phyloP scores from a whole-genome alignment of 1,140 invertebrate species.

The Cryptotermes secundus region DNA sequence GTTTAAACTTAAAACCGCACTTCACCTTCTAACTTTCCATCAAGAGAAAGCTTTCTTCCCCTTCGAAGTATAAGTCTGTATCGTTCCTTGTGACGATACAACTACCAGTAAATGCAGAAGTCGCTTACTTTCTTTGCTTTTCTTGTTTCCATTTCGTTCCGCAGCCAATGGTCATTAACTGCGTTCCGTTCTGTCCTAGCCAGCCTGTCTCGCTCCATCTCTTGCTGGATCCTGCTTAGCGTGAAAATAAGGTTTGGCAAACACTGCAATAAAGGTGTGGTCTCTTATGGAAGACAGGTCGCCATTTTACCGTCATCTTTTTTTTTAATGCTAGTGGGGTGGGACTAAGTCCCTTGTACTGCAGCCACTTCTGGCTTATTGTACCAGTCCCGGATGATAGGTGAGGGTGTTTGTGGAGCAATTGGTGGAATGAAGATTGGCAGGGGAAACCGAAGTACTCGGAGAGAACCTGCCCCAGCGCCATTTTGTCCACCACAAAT shows the following conservation, averaged over 20 bases:
- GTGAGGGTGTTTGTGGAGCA: too few relatives aligned
- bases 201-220: neutral
- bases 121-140: neutral
- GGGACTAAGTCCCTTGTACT: too few relatives aligned
- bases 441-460: too few relatives aligned
- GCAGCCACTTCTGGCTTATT: too few relatives aligned
- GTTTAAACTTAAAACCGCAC: neutral
- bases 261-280: neutral
- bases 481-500: too few relatives aligned
- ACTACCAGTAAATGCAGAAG: neutral
- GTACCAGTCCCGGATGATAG: too few relatives aligned
- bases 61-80: neutral
- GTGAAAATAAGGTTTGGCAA: neutral
- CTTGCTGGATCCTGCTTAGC: neutral
- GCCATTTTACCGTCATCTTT: too few relatives aligned
- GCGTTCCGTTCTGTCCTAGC: neutral
- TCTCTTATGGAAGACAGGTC: too few relatives aligned
- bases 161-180: neutral
- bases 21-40: constrained; percentile 16
- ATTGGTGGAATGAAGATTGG: too few relatives aligned
- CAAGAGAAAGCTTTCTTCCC: neutral
- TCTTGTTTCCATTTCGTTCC: neutral
- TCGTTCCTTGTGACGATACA: neutral
- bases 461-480: too few relatives aligned
- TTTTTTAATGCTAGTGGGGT: too few relatives aligned